Evolutionary conservation across 1,140 invertebrate genomes (phyloP).

Genomic region (Zaprionus nigranus): DNA sequence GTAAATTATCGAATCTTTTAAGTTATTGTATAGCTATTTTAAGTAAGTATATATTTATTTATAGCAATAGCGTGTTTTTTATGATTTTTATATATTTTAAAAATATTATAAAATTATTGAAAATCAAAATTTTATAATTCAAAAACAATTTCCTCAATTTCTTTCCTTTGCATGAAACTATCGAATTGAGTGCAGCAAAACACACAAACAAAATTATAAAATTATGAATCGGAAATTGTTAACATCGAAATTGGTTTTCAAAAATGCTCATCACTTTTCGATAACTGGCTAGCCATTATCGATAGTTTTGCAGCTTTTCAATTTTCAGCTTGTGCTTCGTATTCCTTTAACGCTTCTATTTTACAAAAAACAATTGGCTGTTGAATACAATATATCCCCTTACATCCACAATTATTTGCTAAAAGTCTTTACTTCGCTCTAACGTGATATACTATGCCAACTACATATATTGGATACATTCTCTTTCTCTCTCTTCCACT

Average conservation of each 20-base stretch:
- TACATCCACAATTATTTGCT: slow-evolving; percentile 34
- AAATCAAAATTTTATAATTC: neutral
- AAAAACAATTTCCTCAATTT: neutral
- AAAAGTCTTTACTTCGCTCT: slow-evolving; percentile 32
- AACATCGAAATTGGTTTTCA: neutral
- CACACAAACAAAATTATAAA: neutral
- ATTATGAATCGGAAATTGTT: neutral
- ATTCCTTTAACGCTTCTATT: slow-evolving; percentile 2
- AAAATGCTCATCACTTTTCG: neutral
- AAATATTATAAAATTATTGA: neutral
- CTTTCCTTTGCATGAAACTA: neutral
- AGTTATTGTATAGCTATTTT: neutral
- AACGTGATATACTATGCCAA: slow-evolving; percentile 7
- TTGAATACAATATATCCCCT: slow-evolving; percentile 7
- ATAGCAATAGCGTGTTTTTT: neutral
- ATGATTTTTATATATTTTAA: neutral
- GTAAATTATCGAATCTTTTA: neutral
- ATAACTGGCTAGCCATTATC: neutral
- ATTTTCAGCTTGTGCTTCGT: slow-evolving; percentile 11
- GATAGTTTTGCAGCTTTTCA: neutral
- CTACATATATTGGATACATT: slow-evolving; percentile 13
- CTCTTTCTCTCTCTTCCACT: slow-evolving; percentile 11
- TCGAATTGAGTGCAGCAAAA: neutral
- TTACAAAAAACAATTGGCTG: slow-evolving; percentile 8
- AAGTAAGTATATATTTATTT: neutral